These are phyloP conservation scores for Elysia crispata DNA, from an alignment of 2,888 invertebrate genomes.

Conservation along the genomic window DNA sequence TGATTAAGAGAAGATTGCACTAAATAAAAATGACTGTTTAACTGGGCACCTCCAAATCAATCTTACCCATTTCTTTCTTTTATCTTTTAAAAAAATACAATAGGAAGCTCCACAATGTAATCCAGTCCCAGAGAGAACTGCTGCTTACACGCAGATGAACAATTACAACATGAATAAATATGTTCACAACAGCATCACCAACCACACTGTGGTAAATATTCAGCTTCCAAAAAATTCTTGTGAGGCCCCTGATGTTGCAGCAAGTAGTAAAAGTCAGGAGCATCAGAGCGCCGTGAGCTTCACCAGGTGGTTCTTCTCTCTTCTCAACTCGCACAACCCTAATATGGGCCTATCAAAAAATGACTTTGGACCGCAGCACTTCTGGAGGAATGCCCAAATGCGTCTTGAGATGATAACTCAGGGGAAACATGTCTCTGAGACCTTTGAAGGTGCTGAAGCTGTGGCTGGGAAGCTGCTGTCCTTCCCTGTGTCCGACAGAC, in stretches of 20 bases:
- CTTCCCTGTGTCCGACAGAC: conserved; percentile 61
- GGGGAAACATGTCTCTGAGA: conserved; percentile 49
- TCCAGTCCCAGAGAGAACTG: too few species aligned
- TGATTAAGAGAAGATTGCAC: too few species aligned
- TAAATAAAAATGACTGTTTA: too few species aligned
- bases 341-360: conserved; percentile 39
- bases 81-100: too few species aligned
- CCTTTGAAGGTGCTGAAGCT: conserved; percentile 55
- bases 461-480: conserved; percentile 61
- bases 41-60: too few species aligned
- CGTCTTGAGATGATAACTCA: conserved; percentile 54
- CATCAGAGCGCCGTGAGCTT: conserved; percentile 67
- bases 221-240: not conserved
- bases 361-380: conserved; percentile 74
- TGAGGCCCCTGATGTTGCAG: not conserved
- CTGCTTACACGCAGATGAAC: too few species aligned
- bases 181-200: too few species aligned
- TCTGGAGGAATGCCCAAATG: conserved; percentile 67
- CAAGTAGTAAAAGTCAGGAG: conserved; percentile 6
- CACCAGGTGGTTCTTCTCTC: conserved; percentile 70
- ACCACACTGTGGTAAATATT: not conserved
- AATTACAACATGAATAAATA: too few species aligned
- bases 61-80: too few species aligned
- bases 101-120: too few species aligned
- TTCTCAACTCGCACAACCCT: conserved; percentile 68